Base-by-base conservation (phyloP, 2,797 vertebrate genomes). In the Ambastaia sidthimunki region DNA sequence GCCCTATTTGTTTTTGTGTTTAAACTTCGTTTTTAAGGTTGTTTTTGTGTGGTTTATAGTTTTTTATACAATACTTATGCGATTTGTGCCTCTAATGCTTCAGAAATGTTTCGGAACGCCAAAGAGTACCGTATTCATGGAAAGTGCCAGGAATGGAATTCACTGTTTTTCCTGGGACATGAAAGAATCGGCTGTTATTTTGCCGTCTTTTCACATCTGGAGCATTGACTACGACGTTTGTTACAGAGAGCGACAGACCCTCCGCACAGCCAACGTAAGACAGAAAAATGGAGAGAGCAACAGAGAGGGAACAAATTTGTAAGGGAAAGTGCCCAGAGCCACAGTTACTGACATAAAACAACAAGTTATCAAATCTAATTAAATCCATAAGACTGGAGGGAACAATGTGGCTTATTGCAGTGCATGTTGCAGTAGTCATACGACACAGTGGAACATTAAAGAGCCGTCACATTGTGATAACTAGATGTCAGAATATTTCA, bases 161-260 rank as follows among this genome's bases (percentile, higher is more conserved):
- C 44, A 70, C 59, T 86, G 80, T 83, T 82, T 82, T 88, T 25
- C 11, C 12, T 76, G 83, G 71, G 81, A 85, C 73, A 80, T 15
- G n/a, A 83, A 85, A 71, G 78, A 72, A 25, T 83, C 52, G 19
- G 76, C 68, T 68, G 60, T 80, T 81, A 75, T 85, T 85, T 74
- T 80, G 34, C 86, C 90, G 88, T 90, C 83, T 82, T 63, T 81
- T 89, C 84, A 79, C 71, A 83, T 92, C 88, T 86, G 76, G 73
- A 88, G 80, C 60, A 37, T 87, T 74, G 86, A 57, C 62, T 73
- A 87, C 84, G 85, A 90, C 83, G 78, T 85, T 78, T 65, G 86
- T 73, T 83, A 73, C 74, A 71, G 77, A 73, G 71, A 16, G 44
- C 76, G 66, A 55, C 59, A 84, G 71, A 74, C 78, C 79, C 66